Conservation (phyloP, 2,888 invertebrate species). For the Schrankia costaestrigalis region DNA sequence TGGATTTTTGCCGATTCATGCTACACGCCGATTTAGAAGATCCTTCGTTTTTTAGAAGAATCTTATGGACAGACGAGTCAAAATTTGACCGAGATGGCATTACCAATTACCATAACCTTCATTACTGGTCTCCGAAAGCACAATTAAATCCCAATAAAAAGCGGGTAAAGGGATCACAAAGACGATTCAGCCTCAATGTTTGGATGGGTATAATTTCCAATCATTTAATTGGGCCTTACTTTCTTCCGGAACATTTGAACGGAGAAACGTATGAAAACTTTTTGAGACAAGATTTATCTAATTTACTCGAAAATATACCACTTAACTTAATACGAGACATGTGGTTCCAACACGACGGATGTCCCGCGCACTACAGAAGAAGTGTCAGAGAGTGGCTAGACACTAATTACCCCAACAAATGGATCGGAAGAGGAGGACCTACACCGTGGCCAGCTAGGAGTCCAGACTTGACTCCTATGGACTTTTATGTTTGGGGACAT, state of each 20-base stretch:
- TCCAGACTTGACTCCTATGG: conserved; percentile 22
- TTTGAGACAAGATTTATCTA: background rate
- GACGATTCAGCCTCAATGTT: too few species aligned
- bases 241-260: background rate
- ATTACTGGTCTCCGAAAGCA: conserved; percentile 29
- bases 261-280: background rate
- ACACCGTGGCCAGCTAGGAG: conserved; percentile 27
- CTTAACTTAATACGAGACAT: background rate
- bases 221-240: background rate
- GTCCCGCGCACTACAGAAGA: background rate
- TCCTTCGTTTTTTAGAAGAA: background rate
- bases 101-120: conserved; percentile 28
- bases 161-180: conserved; percentile 25
- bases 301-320: background rate
- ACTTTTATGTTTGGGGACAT: conserved; percentile 23
- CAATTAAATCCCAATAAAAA: conserved; percentile 30
- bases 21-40: conserved; percentile 5
- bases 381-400: conserved; percentile 4
- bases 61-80: background rate
- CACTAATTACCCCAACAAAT: conserved; percentile 19
- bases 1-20: background rate
- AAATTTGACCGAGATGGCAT: too few species aligned
- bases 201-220: too few species aligned
- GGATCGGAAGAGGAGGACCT: conserved; percentile 26
- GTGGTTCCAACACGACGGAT: too few species aligned